phyloP scores from a whole-genome alignment of 2,797 vertebrate species.

The Tympanoctomys barrerae region DNA sequence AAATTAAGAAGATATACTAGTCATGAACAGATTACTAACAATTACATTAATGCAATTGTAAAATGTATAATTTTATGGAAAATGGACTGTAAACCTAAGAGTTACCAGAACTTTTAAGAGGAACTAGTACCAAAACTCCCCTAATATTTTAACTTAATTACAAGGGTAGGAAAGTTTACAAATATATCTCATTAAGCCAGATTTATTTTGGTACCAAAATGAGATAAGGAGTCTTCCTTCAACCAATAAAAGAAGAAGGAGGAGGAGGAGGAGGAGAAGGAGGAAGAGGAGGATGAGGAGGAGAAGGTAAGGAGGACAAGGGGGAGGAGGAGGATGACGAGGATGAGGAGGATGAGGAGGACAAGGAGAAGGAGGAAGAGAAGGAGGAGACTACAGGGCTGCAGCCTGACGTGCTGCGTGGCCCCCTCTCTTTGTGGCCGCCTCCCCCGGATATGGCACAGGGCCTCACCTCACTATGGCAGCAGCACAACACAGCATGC shows the following conservation, averaged over 20 bases:
- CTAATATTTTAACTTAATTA: not conserved
- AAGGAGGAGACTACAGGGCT: too few species aligned
- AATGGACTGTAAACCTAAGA: not conserved
- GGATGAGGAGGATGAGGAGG: too few species aligned
- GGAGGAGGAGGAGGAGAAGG: too few species aligned
- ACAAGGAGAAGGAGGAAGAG: too few species aligned
- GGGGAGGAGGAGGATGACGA: too few species aligned
- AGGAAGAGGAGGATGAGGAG: too few species aligned
- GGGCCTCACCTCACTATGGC: too few species aligned
- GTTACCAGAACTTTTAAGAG: not conserved
- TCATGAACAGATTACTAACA: not conserved
- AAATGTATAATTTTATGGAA: not conserved
- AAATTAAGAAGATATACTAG: not conserved
- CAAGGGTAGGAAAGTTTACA: not conserved
- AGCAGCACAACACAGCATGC: too few species aligned
- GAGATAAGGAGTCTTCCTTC: not conserved
- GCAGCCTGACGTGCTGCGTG: too few species aligned
- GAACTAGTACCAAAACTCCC: not conserved
- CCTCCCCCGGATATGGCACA: too few species aligned
- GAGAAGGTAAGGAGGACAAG: too few species aligned
- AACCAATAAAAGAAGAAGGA: not conserved
- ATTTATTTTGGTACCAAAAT: not conserved
- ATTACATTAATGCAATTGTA: not conserved
- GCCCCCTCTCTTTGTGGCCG: too few species aligned
- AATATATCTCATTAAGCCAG: not conserved